Evolutionary conservation across 2,797 vertebrate species (phyloP).

Genomic region (Pipistrellus pygmaeus): DNA sequence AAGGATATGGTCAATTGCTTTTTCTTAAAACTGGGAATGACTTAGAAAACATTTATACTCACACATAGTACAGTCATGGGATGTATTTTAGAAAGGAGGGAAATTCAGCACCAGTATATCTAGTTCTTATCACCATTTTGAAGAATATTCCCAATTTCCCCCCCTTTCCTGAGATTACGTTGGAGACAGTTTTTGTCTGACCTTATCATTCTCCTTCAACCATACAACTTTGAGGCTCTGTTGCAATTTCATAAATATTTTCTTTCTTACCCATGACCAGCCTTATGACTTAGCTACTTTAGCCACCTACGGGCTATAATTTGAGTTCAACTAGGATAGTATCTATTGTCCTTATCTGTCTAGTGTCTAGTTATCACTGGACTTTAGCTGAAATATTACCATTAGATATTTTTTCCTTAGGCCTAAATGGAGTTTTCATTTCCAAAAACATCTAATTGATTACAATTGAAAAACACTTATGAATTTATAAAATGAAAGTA

Average conservation of each 20-base stretch:
- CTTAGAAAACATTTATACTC: slow-evolving; percentile 70
- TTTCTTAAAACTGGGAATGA: slow-evolving; percentile 69
- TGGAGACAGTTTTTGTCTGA: slow-evolving; percentile 60
- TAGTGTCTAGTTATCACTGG: not conserved
- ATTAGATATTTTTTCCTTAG: slow-evolving; percentile 33
- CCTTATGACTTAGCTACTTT: slow-evolving; percentile 11
- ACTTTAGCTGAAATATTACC: slow-evolving; percentile 31
- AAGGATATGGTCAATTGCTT: slow-evolving; percentile 80
- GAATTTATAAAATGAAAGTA: slow-evolving; percentile 10
- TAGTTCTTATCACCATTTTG: slow-evolving; percentile 41
- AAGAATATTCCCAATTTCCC: not conserved
- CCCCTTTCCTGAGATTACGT: slow-evolving; percentile 38
- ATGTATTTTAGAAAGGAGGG: slow-evolving; percentile 34
- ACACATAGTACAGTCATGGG: slow-evolving; percentile 60
- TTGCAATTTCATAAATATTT: slow-evolving; percentile 50
- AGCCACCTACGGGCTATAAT: slow-evolving; percentile 32
- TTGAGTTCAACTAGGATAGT: not conserved
- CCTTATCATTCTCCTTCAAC: slow-evolving; percentile 60
- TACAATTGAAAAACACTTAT: slow-evolving; percentile 18
- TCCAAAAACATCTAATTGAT: slow-evolving; percentile 29
- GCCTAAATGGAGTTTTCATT: slow-evolving; percentile 32
- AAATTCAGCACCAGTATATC: not conserved
- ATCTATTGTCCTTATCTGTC: not conserved
- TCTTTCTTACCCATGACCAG: slow-evolving; percentile 38
- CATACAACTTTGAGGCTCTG: slow-evolving; percentile 23